Percentiles rank a stretch among this genome's conserved stretches.
These are phyloP conservation scores for Mastomys natalensis DNA, from an alignment of 2,113 vertebrate species.

Conservation along the genomic window DNA sequence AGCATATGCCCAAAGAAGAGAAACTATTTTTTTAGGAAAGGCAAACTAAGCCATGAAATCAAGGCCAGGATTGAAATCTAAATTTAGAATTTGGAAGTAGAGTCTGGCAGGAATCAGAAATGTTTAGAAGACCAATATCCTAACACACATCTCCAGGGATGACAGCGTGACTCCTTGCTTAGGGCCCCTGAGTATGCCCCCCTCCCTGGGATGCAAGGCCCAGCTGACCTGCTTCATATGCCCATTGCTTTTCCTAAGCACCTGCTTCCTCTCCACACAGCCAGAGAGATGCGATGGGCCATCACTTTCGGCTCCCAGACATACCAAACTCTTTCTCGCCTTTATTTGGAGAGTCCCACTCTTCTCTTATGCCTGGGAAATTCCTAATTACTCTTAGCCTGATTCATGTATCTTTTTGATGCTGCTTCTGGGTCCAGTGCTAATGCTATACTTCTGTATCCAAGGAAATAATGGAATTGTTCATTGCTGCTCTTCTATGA, in stretches of 20 bases:
- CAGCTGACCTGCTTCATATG: not conserved
- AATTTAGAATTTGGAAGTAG: not conserved
- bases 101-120: not conserved
- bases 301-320: not conserved
- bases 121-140: not conserved
- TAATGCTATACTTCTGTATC: not conserved
- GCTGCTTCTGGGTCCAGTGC: not conserved
- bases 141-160: not conserved
- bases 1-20: not conserved
- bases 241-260: not conserved
- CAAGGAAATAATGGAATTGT: not conserved
- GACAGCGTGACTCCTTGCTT: not conserved
- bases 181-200: not conserved
- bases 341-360: not conserved
- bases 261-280: not conserved
- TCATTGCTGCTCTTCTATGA: slow-evolving; percentile 1
- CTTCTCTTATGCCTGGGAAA: not conserved
- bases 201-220: not conserved
- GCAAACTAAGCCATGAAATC: not conserved
- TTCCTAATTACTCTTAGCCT: not conserved
- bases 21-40: not conserved
- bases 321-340: not conserved
- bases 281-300: not conserved
- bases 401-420: not conserved
- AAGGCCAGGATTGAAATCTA: not conserved